phyloP scores from a whole-genome alignment of 1,140 invertebrate species.

The Telenomus remus region DNA sequence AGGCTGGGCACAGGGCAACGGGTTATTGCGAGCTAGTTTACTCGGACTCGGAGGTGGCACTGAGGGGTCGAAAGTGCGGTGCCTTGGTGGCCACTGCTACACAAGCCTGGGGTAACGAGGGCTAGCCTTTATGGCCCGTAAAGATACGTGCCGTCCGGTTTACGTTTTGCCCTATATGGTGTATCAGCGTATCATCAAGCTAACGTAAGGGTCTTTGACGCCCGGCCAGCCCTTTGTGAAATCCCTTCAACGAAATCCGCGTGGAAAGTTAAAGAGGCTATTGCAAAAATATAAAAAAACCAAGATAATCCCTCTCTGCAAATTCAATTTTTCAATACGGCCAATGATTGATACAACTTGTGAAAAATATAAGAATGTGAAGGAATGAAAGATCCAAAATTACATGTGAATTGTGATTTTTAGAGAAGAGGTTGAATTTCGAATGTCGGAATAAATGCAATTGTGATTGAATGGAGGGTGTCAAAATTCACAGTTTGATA shows the following conservation, averaged over 20 bases:
- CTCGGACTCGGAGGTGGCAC: constrained; percentile 56
- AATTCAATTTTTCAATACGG: too few relatives aligned
- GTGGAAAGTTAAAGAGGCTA: constrained; percentile 40
- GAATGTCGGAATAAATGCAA: too few relatives aligned
- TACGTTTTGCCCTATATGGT: constrained; percentile 56
- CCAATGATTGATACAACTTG: too few relatives aligned
- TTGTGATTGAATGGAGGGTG: not conserved
- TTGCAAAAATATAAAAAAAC: not conserved
- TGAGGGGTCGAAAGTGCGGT: constrained; percentile 65
- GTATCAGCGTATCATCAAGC: constrained; percentile 50
- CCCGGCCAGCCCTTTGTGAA: constrained; percentile 58
- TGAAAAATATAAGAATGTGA: too few relatives aligned
- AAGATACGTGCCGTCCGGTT: constrained; percentile 75
- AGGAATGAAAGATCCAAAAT: too few relatives aligned
- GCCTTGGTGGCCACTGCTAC: constrained; percentile 72
- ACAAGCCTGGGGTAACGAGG: constrained; percentile 71
- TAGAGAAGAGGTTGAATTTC: too few relatives aligned
- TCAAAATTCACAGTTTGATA: constrained; percentile 28
- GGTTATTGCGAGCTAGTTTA: constrained; percentile 53
- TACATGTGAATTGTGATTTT: too few relatives aligned
- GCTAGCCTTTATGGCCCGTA: constrained; percentile 73
- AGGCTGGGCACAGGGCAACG: constrained; percentile 10
- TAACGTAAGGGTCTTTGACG: constrained; percentile 60
- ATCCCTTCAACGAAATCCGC: constrained; percentile 61
- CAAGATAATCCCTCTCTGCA: too few relatives aligned